These are phyloP conservation scores for Glandiceps talaboti DNA, from an alignment of 53 echinoderm and acorn worm genomes.

Conservation along the genomic window DNA sequence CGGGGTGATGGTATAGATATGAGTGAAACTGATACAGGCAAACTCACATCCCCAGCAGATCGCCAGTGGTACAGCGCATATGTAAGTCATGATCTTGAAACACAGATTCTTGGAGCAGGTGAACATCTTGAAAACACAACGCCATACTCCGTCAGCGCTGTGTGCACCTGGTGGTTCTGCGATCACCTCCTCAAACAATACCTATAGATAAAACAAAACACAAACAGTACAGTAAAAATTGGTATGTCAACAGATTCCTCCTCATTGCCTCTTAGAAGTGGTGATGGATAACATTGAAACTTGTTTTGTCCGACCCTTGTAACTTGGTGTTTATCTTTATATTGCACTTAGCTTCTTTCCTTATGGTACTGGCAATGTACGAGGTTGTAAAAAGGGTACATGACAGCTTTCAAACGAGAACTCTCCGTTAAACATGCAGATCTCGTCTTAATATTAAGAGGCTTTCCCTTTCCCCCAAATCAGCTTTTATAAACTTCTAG, in stretches of 20 bases:
- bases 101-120: conserved; percentile 1
- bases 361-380: not conserved
- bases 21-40: not conserved
- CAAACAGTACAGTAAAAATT: too few species aligned
- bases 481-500: too few species aligned
- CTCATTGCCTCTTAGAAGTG: too few species aligned
- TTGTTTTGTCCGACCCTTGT: too few species aligned
- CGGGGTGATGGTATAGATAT: conserved; percentile 3
- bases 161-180: conserved; percentile 3
- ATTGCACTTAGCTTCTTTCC: not conserved
- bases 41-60: conserved; percentile 10
- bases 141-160: conserved; percentile 4
- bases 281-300: too few species aligned
- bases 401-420: too few species aligned
- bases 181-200: conserved; percentile 1
- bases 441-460: too few species aligned
- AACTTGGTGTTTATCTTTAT: too few species aligned
- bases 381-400: too few species aligned
- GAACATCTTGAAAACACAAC: not conserved
- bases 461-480: too few species aligned
- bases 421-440: too few species aligned
- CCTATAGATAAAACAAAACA: not conserved
- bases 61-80: not conserved
- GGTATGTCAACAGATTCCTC: too few species aligned
- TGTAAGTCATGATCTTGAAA: not conserved